These are phyloP conservation scores for Heliconius charithonia DNA, from an alignment of 2,888 invertebrate genomes.

Conservation along the genomic window DNA sequence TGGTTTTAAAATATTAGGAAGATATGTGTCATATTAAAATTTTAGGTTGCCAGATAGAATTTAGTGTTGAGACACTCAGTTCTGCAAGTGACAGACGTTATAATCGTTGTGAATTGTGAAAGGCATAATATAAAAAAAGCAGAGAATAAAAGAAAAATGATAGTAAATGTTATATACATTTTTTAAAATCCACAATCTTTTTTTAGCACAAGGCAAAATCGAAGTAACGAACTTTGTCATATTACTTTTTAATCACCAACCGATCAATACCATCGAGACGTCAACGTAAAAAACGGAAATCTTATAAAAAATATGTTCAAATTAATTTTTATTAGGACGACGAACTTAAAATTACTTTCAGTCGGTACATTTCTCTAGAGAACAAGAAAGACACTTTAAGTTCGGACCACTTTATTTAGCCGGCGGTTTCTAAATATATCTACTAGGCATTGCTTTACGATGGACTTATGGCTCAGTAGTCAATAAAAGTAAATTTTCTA, in stretches of 20 bases:
- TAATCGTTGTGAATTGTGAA: no score
- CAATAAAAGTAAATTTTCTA: no score
- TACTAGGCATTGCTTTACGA: neutral
- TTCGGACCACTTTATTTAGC: slow-evolving; percentile 21
- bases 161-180: no score
- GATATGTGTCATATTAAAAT: neutral
- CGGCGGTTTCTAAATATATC: slow-evolving; percentile 15
- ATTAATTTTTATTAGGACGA: slow-evolving; percentile 13
- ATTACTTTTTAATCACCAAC: neutral
- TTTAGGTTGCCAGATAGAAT: neutral
- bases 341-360: slow-evolving; percentile 16
- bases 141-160: no score
- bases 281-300: neutral
- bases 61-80: neutral
- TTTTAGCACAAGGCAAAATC: neutral
- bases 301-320: slow-evolving; percentile 3
- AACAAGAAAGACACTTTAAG: slow-evolving; percentile 15
- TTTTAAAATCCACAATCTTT: neutral
- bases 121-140: no score
- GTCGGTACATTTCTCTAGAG: slow-evolving; percentile 17
- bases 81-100: neutral
- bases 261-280: neutral
- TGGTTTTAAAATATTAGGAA: no score
- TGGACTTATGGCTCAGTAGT: no score
- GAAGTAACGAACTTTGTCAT: neutral